Percentiles rank a stretch among this genome's conserved stretches.
phyloP scores from a whole-genome alignment of 2,888 invertebrate species.

The Pandemis corylana region DNA sequence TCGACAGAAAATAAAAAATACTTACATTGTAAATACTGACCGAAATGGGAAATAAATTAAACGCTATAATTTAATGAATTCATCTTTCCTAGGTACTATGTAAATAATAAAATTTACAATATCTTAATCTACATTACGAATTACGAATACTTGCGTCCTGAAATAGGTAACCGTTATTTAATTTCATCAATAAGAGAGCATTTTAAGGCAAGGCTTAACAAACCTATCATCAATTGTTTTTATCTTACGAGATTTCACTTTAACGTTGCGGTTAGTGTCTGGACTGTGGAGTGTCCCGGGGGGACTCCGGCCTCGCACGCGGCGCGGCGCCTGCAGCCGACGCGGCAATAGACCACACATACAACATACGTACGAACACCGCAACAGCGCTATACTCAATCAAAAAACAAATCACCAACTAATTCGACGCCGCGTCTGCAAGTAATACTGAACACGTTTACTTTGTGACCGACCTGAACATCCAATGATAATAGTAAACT shows the following conservation, averaged over 20 bases:
- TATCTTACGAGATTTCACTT: slow-evolving; percentile 53
- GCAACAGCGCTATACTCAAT: neutral
- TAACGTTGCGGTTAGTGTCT: slow-evolving; percentile 36
- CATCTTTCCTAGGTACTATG: slow-evolving; percentile 60
- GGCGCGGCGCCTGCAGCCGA: neutral
- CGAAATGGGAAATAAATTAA: slow-evolving; percentile 83
- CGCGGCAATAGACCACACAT: neutral
- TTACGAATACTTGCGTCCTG: slow-evolving; percentile 83
- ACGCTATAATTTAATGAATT: slow-evolving; percentile 73
- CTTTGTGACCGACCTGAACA: neutral
- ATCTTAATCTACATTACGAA: slow-evolving; percentile 63
- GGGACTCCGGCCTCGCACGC: neutral
- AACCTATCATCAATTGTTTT: slow-evolving; percentile 54
- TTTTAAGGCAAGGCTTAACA: slow-evolving; percentile 77
- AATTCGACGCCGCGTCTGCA: neutral
- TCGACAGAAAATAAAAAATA: slow-evolving; percentile 72
- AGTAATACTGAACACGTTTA: slow-evolving; percentile 14
- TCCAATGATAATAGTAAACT: neutral
- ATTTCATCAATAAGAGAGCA: slow-evolving; percentile 82
- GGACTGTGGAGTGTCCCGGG: slow-evolving; percentile 21
- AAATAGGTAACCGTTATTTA: slow-evolving; percentile 83
- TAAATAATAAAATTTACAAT: slow-evolving; percentile 79
- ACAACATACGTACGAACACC: neutral
- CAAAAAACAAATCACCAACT: neutral
- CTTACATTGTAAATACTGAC: slow-evolving; percentile 84